Conservation (phyloP, 2,113 vertebrate genomes). For the Steatornis caripensis region DNA sequence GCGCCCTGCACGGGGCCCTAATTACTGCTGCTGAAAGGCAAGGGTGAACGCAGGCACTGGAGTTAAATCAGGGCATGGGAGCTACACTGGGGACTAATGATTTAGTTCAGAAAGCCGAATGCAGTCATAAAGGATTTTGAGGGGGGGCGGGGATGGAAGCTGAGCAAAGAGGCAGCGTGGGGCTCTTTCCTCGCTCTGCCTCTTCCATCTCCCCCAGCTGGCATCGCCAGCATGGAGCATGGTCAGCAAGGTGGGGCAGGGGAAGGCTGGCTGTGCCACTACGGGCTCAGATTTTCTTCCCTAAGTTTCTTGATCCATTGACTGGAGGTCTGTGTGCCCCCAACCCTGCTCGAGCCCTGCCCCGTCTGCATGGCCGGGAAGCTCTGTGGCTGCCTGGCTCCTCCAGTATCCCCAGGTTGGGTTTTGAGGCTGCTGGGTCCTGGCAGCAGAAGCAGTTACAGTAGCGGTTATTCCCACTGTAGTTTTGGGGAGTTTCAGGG, state of each 20-base stretch:
- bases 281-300: neutral
- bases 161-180: neutral
- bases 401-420: neutral
- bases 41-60: neutral
- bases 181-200: neutral
- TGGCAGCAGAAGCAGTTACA: no score
- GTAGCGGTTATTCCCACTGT: neutral
- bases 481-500: neutral
- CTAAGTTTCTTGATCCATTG: neutral
- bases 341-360: neutral
- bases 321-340: accelerated
- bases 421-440: neutral
- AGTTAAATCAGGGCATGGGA: neutral
- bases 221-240: neutral
- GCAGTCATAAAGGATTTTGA: neutral
- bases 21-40: neutral
- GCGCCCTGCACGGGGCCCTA: neutral
- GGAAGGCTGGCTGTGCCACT: neutral
- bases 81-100: neutral
- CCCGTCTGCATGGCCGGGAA: accelerated
- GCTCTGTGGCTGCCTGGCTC: neutral
- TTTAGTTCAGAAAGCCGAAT: neutral
- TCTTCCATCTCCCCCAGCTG: neutral
- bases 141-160: neutral
- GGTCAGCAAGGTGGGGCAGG: no score